Percentiles rank a stretch among this genome's conserved stretches.
phyloP scores from a whole-genome alignment of 2,797 vertebrate genomes.

The Lutjanus campechanus region DNA sequence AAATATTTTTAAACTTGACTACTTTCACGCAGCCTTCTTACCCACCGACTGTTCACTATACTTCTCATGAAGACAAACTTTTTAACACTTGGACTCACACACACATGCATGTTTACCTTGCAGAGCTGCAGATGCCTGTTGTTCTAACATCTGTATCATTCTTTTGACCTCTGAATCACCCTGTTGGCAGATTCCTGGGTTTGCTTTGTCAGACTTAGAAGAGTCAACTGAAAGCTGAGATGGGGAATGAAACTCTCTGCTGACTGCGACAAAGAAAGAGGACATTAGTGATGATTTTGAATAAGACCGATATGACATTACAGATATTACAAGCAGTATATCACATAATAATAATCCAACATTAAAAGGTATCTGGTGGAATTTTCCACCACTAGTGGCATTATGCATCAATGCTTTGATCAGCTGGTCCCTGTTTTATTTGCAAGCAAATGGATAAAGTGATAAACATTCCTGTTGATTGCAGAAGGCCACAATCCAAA shows the following conservation, averaged over 20 bases:
- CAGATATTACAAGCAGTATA: not conserved
- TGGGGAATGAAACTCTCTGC: constrained; percentile 44
- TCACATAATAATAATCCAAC: not conserved
- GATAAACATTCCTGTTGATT: not conserved
- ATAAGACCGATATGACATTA: not conserved
- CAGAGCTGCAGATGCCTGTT: constrained; percentile 88
- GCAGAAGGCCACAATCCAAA: not conserved
- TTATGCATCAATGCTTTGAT: not conserved
- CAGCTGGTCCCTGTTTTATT: not conserved
- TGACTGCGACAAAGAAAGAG: constrained; percentile 53
- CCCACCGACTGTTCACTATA: not conserved
- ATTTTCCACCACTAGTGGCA: not conserved
- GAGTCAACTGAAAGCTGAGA: constrained; percentile 59
- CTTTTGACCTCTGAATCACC: constrained; percentile 74
- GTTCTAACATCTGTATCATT: constrained; percentile 89
- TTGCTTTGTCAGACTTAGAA: constrained; percentile 66
- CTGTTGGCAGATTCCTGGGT: constrained; percentile 44
- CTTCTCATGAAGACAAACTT: constrained; percentile 7
- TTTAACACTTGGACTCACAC: constrained; percentile 1
- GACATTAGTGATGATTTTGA: not conserved
- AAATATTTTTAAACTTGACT: constrained; percentile 46
- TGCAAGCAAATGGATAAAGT: not conserved
- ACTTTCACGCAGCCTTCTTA: constrained; percentile 14
- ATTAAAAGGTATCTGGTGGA: not conserved
- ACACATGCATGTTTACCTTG: constrained; percentile 83